Evolutionary conservation across 2,888 invertebrate species (phyloP).

Genomic region (Metellina segmentata): DNA sequence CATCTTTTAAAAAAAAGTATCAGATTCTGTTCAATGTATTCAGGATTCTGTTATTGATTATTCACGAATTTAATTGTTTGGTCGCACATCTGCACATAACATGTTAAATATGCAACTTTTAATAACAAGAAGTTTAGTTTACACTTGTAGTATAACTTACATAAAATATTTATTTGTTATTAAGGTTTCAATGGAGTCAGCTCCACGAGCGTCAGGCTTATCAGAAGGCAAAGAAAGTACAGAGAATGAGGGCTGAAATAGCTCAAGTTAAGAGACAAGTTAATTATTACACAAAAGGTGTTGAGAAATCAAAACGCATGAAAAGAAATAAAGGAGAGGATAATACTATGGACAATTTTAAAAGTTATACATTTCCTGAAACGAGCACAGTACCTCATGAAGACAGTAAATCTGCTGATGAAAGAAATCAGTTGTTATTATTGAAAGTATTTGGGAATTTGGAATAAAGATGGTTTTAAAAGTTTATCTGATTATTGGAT

Average conservation of each 20-base stretch:
- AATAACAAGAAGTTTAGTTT: background rate
- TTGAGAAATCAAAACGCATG: constrained; percentile 84
- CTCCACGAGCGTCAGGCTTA: constrained; percentile 95
- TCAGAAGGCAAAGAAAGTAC: constrained; percentile 93
- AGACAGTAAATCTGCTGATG: constrained; percentile 25
- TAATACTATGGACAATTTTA: constrained; percentile 77
- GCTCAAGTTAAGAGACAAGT: constrained; percentile 95
- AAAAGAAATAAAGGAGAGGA: constrained; percentile 83
- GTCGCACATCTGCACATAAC: background rate
- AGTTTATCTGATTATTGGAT: background rate
- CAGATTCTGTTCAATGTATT: background rate
- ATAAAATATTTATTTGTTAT: constrained; percentile 2
- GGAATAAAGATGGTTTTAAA: background rate
- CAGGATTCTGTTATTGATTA: no score
- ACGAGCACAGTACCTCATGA: background rate
- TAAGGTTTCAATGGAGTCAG: constrained; percentile 96
- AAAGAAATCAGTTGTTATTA: constrained; percentile 6
- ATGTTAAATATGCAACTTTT: background rate
- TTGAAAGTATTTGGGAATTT: constrained; percentile 13
- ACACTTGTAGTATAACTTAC: background rate
- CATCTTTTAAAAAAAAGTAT: background rate
- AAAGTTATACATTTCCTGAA: background rate
- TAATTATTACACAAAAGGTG: constrained; percentile 90
- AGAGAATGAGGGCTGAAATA: constrained; percentile 92
- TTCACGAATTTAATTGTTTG: no score